Base-by-base conservation (phyloP, 2,888 invertebrate species). In the Pseudococcus viburni region DNA sequence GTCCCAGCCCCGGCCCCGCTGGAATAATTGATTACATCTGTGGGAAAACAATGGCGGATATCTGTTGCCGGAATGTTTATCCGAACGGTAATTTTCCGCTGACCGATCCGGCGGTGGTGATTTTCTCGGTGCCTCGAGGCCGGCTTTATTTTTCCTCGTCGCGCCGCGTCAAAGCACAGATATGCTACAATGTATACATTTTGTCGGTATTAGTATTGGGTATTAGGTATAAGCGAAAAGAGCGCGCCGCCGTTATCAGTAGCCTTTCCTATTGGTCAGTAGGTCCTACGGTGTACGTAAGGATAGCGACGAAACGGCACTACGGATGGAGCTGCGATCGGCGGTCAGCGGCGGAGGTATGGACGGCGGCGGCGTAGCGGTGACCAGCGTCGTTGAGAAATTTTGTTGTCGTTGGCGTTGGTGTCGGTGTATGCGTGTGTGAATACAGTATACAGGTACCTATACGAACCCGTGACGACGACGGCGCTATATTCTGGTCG, bases 231-330 rank as follows among this genome's bases (percentile, higher is more conserved):
- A 12, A 0, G 51, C 17, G 17, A 7, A 17, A 51, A 51, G 15
- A 51, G 51, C 51, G 51, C 51, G 51, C 51, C 68, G 68, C 26
- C 22, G 68, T 68, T 68, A 68, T 68, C 68, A 68, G 68, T 68
- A 68, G 68, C 68, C 68, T 19, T 68, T 68, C 68, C 26, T 26
- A 68, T 68, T 68, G 68, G 68, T 68, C 68, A 68, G 68, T 51
- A 51, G 51, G 51, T 51, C 51, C 51, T 51, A 51, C 51, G 12
- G 2, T 12, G 5, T 15, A 17, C 51, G 51, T 51, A 51, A 51
- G 51, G 51, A 51, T 51, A 51, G 51, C 51, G 46, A 9, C 46
- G 46, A 46, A 46, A 46, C 46, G 5, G 46, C n/a, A n/a, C n/a
- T 46, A 7, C 46, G 46, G 46, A 46, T 46, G 46, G 46, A 8